Conservation (phyloP, 2,113 vertebrate genomes). For the Orthochromis indermauri region DNA sequence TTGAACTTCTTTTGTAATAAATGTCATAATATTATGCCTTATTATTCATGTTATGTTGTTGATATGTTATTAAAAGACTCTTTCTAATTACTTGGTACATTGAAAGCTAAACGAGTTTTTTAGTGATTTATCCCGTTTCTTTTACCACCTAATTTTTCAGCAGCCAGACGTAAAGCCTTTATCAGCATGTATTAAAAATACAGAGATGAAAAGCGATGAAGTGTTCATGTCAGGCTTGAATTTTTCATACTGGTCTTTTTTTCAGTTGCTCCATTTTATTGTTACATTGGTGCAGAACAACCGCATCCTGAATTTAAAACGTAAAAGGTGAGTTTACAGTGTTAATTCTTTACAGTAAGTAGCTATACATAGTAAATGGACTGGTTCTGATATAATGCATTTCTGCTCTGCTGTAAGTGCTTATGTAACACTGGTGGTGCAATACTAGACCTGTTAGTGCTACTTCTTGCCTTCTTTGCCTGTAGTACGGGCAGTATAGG, state of each 20-base stretch:
- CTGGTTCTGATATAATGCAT: background rate
- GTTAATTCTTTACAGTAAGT: background rate
- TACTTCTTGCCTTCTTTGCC: too few species aligned
- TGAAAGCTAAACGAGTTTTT: background rate
- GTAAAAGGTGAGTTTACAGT: slow-evolving; percentile 80
- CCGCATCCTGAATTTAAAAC: slow-evolving; percentile 87
- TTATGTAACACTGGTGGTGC: background rate
- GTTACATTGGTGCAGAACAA: slow-evolving; percentile 93
- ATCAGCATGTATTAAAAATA: background rate
- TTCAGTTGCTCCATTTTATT: slow-evolving; percentile 93
- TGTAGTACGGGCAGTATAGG: too few species aligned
- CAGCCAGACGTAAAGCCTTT: background rate
- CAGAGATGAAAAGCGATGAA: background rate
- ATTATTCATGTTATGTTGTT: background rate
- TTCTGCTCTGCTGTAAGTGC: background rate
- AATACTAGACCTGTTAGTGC: too few species aligned
- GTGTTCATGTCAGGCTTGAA: background rate
- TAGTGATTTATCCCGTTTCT: background rate
- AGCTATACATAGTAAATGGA: background rate
- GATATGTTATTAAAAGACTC: background rate
- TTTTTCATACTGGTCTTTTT: background rate
- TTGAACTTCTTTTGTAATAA: background rate
- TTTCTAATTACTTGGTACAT: background rate
- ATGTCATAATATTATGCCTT: background rate
- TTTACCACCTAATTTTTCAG: background rate